Evolutionary conservation across 2,113 vertebrate species (phyloP).

Genomic region (Strigops habroptila): DNA sequence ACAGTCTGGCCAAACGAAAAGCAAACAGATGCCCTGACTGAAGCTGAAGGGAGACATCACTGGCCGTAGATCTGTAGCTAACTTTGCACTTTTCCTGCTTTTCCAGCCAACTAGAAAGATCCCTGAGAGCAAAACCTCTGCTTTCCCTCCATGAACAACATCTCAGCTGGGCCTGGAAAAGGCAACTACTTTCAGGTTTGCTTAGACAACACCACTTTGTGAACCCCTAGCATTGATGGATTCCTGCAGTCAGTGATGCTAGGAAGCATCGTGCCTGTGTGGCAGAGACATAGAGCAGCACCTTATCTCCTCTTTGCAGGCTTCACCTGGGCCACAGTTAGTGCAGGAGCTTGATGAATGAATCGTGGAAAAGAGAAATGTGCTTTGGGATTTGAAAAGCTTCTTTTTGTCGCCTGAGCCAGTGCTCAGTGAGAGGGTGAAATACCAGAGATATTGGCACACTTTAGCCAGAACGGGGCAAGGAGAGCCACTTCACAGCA

Average conservation of each 20-base stretch:
- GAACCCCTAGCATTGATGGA: not conserved
- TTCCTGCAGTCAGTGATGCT: not conserved
- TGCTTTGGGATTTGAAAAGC: not conserved
- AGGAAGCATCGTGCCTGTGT: rapidly evolving
- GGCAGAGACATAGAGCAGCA: not conserved
- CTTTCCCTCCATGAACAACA: not conserved
- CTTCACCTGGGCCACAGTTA: not conserved
- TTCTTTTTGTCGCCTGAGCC: not conserved
- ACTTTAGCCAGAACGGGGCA: not conserved
- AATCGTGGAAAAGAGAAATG: not conserved
- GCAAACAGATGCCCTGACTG: not conserved
- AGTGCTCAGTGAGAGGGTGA: not conserved
- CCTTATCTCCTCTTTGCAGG: not conserved
- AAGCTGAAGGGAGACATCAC: not conserved
- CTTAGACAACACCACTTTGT: not conserved
- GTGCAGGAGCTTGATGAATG: not conserved
- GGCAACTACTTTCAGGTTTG: not conserved
- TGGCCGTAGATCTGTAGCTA: not conserved
- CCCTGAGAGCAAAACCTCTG: not conserved
- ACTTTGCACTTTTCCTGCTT: not conserved
- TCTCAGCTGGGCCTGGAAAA: not conserved
- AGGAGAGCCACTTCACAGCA: not conserved
- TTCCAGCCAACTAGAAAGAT: not conserved
- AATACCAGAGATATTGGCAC: not conserved
- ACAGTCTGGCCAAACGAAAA: not conserved